A percentile compares a stretch with the other conserved stretches of the same genome.
phyloP scores from a whole-genome alignment of 92 coral and sea anemone genomes.

The Bergia puertoricense region DNA sequence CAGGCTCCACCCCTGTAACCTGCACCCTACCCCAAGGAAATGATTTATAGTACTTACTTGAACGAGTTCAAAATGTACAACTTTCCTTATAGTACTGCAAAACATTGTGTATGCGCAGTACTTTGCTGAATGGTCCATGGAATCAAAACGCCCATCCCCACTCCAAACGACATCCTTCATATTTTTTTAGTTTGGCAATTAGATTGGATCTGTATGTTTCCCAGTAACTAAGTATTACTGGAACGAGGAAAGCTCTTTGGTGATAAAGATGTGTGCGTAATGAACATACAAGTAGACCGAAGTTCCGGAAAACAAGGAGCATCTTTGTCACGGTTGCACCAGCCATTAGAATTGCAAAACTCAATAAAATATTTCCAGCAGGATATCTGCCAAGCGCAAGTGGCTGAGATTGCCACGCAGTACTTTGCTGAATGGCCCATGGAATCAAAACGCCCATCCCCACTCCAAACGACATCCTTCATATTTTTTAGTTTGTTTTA shows the following conservation, averaged over 20 bases:
- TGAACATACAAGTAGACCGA: constrained; percentile 51
- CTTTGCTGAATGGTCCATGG: constrained; percentile 19
- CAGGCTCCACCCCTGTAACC: too few relatives aligned
- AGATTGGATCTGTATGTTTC: not conserved
- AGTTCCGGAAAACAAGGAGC: constrained; percentile 47
- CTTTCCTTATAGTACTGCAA: too few relatives aligned
- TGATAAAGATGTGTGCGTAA: constrained; percentile 35
- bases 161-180: constrained; percentile 14
- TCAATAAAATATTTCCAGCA: constrained; percentile 64
- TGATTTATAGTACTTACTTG: too few relatives aligned
- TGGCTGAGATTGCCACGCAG: constrained; percentile 66
- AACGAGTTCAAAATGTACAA: too few relatives aligned
- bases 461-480: constrained; percentile 17
- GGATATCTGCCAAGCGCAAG: constrained; percentile 49
- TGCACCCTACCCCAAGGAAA: too few relatives aligned
- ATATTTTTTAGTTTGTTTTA: constrained; percentile 13
- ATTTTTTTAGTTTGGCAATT: not conserved
- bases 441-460: constrained; percentile 7
- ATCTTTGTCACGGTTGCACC: constrained; percentile 62
- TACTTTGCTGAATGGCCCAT: constrained; percentile 27
- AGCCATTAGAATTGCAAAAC: constrained; percentile 61
- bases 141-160: constrained; percentile 17
- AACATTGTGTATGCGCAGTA: constrained; percentile 6
- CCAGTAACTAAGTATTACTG: constrained; percentile 2
- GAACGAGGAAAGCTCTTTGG: constrained; percentile 6